Evolutionary conservation across 2,888 invertebrate genomes (phyloP).

Genomic region (Fragum sueziense): DNA sequence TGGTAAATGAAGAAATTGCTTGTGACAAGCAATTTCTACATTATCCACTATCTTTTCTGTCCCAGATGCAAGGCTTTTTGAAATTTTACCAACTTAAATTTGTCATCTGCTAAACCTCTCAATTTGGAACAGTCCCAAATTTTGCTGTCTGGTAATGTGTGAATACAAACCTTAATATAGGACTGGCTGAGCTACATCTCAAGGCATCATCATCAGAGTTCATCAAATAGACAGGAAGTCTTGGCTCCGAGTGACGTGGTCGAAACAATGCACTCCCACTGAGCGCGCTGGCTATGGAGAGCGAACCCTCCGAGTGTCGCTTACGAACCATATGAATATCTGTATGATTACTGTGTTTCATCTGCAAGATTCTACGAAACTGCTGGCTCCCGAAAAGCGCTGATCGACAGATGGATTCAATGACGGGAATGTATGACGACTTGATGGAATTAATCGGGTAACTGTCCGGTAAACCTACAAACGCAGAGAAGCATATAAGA

Average conservation of each 20-base stretch:
- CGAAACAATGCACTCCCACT: constrained; percentile 50
- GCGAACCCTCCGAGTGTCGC: constrained; percentile 56
- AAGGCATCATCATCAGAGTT: constrained; percentile 39
- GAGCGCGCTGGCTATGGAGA: constrained; percentile 48
- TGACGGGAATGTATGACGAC: constrained; percentile 74
- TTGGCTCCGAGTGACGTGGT: constrained; percentile 48
- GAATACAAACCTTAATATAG: constrained; percentile 40
- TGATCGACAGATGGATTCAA: constrained; percentile 69
- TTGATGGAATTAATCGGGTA: constrained; percentile 76
- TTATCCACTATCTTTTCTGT: too few relatives aligned
- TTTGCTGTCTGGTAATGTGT: not conserved
- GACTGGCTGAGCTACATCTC: constrained; percentile 57
- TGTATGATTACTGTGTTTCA: constrained; percentile 53
- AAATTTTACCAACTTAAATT: not conserved
- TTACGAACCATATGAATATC: constrained; percentile 46
- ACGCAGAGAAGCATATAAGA: too few relatives aligned
- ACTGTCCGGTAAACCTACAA: constrained; percentile 73
- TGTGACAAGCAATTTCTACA: too few relatives aligned
- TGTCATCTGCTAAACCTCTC: not conserved
- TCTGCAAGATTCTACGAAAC: constrained; percentile 57
- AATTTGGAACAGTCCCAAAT: not conserved
- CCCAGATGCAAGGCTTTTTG: too few relatives aligned
- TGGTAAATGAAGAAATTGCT: too few relatives aligned
- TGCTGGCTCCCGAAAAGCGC: constrained; percentile 58
- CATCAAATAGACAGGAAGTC: constrained; percentile 32